Conservation (phyloP, 2,797 vertebrate species). For the Takifugu rubripes region DNA sequence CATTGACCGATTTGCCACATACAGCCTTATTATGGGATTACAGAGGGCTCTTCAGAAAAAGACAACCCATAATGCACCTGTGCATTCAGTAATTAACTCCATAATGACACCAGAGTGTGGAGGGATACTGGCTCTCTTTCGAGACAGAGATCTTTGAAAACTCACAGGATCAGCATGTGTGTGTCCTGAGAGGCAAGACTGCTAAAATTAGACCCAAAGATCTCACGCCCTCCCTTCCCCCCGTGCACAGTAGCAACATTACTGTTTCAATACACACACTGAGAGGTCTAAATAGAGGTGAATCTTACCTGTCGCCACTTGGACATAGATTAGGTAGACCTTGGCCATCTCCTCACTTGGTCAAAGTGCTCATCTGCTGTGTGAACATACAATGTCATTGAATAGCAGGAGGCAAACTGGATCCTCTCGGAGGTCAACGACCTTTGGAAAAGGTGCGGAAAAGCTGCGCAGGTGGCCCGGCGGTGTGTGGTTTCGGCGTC, state of each 20-base stretch:
- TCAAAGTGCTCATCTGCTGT: conserved; percentile 23
- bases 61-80: too few species aligned
- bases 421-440: conserved; percentile 32
- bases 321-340: conserved; percentile 43
- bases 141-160: too few species aligned
- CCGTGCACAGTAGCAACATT: neutral
- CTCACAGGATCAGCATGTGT: too few species aligned
- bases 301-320: conserved; percentile 60
- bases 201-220: neutral
- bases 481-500: conserved; percentile 13
- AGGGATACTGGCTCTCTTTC: too few species aligned
- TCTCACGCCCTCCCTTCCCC: neutral
- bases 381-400: conserved; percentile 31
- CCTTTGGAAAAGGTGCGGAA: conserved; percentile 36
- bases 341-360: conserved; percentile 59
- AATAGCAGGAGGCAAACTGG: conserved; percentile 18
- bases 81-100: too few species aligned
- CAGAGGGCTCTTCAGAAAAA: too few species aligned
- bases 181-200: too few species aligned
- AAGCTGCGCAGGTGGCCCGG: conserved; percentile 28
- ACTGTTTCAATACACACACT: neutral
- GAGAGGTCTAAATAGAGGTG: neutral
- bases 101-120: too few species aligned
- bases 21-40: too few species aligned
- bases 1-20: too few species aligned